Percentiles rank a stretch among this genome's conserved stretches.
These are phyloP conservation scores for Enteromius unitaeniatus DNA, from an alignment of 2,797 vertebrate species.

Conservation along the genomic window DNA sequence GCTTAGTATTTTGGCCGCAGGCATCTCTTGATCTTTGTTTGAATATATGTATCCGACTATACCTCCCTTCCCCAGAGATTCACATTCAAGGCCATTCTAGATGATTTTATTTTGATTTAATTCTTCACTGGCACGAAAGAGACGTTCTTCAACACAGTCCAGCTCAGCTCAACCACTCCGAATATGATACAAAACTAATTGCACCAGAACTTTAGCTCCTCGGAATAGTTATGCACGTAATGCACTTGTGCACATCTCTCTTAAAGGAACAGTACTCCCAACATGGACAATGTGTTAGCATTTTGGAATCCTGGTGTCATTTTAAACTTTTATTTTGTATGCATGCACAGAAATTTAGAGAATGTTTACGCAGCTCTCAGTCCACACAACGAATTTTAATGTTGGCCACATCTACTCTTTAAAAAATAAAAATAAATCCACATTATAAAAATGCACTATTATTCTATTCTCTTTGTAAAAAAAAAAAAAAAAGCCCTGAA, in stretches of 20 bases:
- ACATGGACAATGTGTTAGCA: background rate
- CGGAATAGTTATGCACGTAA: background rate
- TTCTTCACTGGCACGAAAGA: conserved; percentile 15
- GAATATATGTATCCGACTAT: conserved; percentile 62
- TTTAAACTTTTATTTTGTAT: background rate
- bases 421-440: too few species aligned
- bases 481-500: background rate
- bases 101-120: conserved; percentile 9
- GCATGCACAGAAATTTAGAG: background rate
- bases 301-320: background rate
- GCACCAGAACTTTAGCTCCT: background rate
- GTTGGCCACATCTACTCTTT: background rate
- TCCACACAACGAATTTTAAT: too few species aligned
- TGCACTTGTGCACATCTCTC: background rate
- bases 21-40: conserved; percentile 70
- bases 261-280: background rate
- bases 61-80: conserved; percentile 50
- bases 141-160: background rate
- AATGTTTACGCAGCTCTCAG: background rate
- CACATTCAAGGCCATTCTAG: conserved; percentile 45
- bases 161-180: background rate
- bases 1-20: conserved; percentile 61
- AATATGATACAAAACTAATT: background rate
- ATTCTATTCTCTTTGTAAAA: background rate
- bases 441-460: background rate